Conservation (phyloP, 2,113 vertebrate genomes). For the Gallinago undulata region DNA sequence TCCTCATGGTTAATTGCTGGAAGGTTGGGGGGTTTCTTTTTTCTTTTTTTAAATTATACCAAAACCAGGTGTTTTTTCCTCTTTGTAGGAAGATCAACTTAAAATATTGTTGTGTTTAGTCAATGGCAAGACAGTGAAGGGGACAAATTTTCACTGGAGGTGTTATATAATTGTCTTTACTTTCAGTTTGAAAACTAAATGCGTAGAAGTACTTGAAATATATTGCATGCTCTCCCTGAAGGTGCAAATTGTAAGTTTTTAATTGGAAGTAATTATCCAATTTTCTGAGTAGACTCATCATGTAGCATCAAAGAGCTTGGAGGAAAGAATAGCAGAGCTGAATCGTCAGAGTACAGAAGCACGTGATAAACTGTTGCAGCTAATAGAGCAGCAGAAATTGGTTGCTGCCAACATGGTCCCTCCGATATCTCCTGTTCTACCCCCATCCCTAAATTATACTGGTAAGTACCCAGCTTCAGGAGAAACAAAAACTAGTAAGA, state of each 20-base stretch:
- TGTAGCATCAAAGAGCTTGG: slow-evolving; percentile 65
- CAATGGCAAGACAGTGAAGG: background rate
- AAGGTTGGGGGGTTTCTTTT: background rate
- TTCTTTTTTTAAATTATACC: background rate
- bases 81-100: background rate
- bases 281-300: slow-evolving; percentile 51
- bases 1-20: background rate
- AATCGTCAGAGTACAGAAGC: slow-evolving; percentile 89
- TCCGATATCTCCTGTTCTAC: slow-evolving; percentile 71
- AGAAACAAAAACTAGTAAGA: background rate
- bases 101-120: background rate
- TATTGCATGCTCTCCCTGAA: background rate
- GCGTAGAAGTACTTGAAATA: background rate
- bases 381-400: slow-evolving; percentile 89
- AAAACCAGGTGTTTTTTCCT: background rate
- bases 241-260: background rate
- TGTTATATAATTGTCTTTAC: background rate
- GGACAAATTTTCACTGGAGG: background rate
- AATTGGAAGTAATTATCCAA: background rate
- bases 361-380: slow-evolving; percentile 81
- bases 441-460: slow-evolving; percentile 49
- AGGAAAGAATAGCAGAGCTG: slow-evolving; percentile 88
- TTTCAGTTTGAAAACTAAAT: background rate
- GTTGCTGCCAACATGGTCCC: slow-evolving; percentile 53
- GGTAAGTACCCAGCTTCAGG: slow-evolving; percentile 54